These are phyloP conservation scores for Lottia scabra DNA, from an alignment of 2,888 invertebrate genomes.

Conservation along the genomic window DNA sequence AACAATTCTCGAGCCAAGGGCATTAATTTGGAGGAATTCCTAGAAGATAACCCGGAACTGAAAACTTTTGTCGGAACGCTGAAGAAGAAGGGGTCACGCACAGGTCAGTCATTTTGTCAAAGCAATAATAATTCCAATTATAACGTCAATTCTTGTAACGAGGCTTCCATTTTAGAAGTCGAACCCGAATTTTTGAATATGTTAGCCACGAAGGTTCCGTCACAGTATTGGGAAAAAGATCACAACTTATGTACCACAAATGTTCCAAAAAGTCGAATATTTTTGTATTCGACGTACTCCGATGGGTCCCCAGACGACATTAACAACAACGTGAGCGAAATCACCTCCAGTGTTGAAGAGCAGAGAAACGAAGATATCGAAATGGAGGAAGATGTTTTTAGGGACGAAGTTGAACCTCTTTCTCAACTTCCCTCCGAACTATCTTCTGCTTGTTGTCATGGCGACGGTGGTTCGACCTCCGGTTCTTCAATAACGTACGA, in stretches of 20 bases:
- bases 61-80: slow-evolving; percentile 34
- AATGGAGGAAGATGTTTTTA: neutral
- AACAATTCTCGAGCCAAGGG: slow-evolving; percentile 84
- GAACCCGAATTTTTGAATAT: neutral
- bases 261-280: neutral
- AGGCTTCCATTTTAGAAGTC: neutral
- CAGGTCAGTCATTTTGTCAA: slow-evolving; percentile 12
- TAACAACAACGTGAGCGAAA: neutral
- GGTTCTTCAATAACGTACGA: slow-evolving; percentile 30
- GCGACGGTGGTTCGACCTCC: slow-evolving; percentile 30
- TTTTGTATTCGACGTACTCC: neutral
- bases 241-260: neutral
- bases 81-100: slow-evolving; percentile 15
- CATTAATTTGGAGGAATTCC: slow-evolving; percentile 81
- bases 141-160: neutral
- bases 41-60: slow-evolving; percentile 64
- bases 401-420: neutral
- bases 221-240: neutral
- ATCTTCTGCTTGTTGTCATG: neutral
- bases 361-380: neutral
- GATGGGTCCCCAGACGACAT: neutral
- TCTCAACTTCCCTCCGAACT: neutral
- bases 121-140: neutral
- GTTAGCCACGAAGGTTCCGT: neutral
- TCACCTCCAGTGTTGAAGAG: neutral